These are phyloP conservation scores for Hoplodrina ambigua DNA, from an alignment of 2,888 invertebrate genomes.

Conservation along the genomic window DNA sequence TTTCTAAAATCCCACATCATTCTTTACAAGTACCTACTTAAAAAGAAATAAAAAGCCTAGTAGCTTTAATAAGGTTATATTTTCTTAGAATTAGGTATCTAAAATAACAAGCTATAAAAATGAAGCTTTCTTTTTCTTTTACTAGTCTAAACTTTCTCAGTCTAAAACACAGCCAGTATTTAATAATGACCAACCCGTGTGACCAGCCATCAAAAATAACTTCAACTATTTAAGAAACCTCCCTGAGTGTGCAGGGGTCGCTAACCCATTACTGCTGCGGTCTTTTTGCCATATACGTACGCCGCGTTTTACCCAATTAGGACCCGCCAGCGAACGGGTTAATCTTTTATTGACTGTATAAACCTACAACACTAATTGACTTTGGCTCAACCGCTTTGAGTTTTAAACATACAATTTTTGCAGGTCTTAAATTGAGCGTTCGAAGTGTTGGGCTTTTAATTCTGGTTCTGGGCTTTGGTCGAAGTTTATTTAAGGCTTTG, in stretches of 20 bases:
- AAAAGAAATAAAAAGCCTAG: background rate
- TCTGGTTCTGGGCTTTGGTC: background rate
- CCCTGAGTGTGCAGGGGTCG: background rate
- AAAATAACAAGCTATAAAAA: background rate
- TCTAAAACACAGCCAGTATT: too few relatives aligned
- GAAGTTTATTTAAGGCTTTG: slow-evolving; percentile 2
- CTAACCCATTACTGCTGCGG: slow-evolving; percentile 44
- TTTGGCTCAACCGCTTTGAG: slow-evolving; percentile 62
- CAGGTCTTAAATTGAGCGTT: slow-evolving; percentile 55
- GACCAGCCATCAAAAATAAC: slow-evolving; percentile 6
- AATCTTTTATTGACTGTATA: slow-evolving; percentile 75
- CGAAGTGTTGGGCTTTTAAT: slow-evolving; percentile 39
- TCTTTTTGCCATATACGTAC: slow-evolving; percentile 56
- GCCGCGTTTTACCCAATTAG: slow-evolving; percentile 70
- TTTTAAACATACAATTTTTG: slow-evolving; percentile 64
- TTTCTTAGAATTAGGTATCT: background rate
- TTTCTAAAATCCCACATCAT: slow-evolving; percentile 19
- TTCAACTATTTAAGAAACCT: slow-evolving; percentile 33
- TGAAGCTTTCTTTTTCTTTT: too few relatives aligned
- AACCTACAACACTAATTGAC: slow-evolving; percentile 66
- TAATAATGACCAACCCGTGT: background rate
- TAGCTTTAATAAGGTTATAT: background rate
- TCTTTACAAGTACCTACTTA: background rate
- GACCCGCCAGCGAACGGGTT: slow-evolving; percentile 62
- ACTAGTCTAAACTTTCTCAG: too few relatives aligned